Percentiles rank a stretch among this genome's conserved stretches.
These are phyloP conservation scores for Eulacestoma nigropectus DNA, from an alignment of 2,113 vertebrate species.

Conservation along the genomic window DNA sequence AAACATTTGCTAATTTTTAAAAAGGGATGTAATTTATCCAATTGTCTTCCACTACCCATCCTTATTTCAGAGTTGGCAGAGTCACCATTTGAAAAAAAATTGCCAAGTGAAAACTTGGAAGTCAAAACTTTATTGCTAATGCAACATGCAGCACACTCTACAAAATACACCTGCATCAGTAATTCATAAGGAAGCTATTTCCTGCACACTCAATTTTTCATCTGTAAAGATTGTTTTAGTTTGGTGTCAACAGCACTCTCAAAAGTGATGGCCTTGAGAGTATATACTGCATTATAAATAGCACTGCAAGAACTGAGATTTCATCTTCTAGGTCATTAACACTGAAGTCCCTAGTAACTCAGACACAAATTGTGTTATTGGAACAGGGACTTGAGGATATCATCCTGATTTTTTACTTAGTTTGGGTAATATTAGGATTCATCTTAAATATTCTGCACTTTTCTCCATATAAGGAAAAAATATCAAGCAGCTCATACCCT, in stretches of 20 bases:
- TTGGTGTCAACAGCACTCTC: neutral
- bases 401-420: neutral
- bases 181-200: neutral
- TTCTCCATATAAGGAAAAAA: neutral
- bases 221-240: neutral
- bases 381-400: neutral
- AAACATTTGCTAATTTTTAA: neutral
- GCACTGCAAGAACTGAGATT: neutral
- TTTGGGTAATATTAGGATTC: neutral
- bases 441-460: neutral
- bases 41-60: neutral
- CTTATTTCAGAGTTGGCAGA: neutral
- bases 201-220: neutral
- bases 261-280: neutral
- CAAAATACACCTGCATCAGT: neutral
- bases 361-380: neutral
- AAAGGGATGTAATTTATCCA: neutral
- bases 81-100: neutral
- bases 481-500: neutral
- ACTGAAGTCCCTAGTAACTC: neutral
- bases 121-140: neutral
- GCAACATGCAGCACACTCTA: neutral
- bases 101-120: neutral
- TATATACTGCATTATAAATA: neutral
- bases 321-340: neutral